Percentiles rank a stretch among this genome's conserved stretches.
phyloP scores from a whole-genome alignment of 2,113 vertebrate genomes.

The Apteryx owenii region DNA sequence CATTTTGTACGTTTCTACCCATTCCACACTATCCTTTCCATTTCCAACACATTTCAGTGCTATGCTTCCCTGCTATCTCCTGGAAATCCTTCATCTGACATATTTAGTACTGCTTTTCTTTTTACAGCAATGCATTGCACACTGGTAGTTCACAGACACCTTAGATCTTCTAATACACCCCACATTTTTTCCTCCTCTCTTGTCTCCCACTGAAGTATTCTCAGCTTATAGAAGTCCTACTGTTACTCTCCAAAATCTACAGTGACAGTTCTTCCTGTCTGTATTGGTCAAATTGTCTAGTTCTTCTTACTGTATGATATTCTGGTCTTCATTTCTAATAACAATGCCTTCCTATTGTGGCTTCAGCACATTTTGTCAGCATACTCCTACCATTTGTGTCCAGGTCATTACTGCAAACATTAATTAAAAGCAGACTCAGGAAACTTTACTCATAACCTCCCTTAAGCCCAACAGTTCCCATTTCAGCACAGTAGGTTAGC shows the following conservation, averaged over 20 bases:
- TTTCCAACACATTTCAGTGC: background rate
- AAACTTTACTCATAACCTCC: background rate
- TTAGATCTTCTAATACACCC: background rate
- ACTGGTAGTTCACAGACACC: background rate
- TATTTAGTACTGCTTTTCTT: background rate
- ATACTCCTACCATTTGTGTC: background rate
- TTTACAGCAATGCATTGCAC: background rate
- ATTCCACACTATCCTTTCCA: background rate
- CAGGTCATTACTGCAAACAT: constrained; percentile 34
- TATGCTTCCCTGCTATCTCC: background rate
- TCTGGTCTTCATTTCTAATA: background rate
- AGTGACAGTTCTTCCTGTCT: background rate
- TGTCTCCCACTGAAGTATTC: background rate
- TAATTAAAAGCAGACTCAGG: constrained; percentile 10
- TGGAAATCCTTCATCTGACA: background rate
- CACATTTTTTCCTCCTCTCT: background rate
- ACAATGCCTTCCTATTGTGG: background rate
- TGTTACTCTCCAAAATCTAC: background rate
- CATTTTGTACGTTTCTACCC: background rate
- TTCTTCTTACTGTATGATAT: background rate
- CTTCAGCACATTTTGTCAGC: background rate
- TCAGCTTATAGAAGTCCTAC: background rate
- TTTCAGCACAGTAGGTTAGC: background rate
- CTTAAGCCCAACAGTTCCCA: background rate
- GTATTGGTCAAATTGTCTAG: background rate